A percentile compares a stretch with the other conserved stretches of the same genome.
These are phyloP conservation scores for Gymnothorax javanicus DNA, from an alignment of 2,797 vertebrate genomes.

Conservation along the genomic window DNA sequence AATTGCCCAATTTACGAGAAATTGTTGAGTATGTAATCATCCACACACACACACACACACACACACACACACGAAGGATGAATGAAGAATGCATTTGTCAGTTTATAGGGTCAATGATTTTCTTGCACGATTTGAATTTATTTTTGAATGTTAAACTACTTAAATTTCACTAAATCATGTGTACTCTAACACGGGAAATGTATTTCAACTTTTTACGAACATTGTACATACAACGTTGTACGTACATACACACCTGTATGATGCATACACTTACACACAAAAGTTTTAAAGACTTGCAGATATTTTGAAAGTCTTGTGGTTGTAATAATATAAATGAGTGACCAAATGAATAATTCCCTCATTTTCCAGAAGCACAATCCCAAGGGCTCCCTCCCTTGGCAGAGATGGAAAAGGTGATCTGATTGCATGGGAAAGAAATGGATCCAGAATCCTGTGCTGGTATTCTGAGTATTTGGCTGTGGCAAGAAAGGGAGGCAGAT, in stretches of 20 bases:
- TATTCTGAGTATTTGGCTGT: constrained; percentile 68
- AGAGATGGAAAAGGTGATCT: background rate
- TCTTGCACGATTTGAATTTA: too few species aligned
- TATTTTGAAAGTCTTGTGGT: background rate
- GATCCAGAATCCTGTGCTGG: constrained; percentile 40
- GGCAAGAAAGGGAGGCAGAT: constrained; percentile 45
- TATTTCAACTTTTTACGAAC: too few species aligned
- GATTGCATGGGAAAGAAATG: constrained; percentile 50
- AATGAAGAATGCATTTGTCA: too few species aligned
- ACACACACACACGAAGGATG: background rate
- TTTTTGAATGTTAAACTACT: too few species aligned
- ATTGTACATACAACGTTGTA: background rate
- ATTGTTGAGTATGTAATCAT: background rate
- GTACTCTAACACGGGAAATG: too few species aligned
- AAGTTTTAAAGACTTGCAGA: background rate
- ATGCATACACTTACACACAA: background rate
- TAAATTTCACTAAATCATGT: too few species aligned
- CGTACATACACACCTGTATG: background rate
- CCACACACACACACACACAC: background rate
- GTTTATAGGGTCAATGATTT: too few species aligned
- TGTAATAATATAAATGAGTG: background rate
- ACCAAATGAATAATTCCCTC: background rate
- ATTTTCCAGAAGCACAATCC: background rate
- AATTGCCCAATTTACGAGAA: background rate
- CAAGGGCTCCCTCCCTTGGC: background rate